phyloP scores from a whole-genome alignment of 2,888 invertebrate genomes.

The Standfussiana lucernea region DNA sequence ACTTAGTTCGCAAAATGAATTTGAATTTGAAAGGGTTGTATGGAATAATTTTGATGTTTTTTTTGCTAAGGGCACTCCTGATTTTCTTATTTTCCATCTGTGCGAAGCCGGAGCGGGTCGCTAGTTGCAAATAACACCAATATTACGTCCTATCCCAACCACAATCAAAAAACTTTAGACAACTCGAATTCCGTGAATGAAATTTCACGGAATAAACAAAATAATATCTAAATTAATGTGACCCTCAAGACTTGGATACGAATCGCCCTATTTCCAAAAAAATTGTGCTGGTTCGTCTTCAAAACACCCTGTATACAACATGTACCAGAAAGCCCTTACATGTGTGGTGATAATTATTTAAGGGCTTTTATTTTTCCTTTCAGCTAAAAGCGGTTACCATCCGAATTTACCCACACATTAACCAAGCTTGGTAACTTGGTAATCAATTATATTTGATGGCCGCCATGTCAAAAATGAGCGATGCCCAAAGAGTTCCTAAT shows the following conservation, averaged over 20 bases:
- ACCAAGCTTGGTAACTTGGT: slow-evolving; percentile 11
- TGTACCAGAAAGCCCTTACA: not conserved
- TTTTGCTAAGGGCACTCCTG: not conserved
- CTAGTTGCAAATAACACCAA: no score
- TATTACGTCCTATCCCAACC: not conserved
- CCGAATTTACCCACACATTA: slow-evolving; percentile 10
- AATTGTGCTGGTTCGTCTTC: not conserved
- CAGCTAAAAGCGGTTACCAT: not conserved
- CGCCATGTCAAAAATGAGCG: slow-evolving; percentile 56
- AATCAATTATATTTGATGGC: slow-evolving; percentile 52
- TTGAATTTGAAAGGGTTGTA: no score
- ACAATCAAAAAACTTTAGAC: not conserved
- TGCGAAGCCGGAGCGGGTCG: not conserved
- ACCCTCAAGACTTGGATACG: not conserved
- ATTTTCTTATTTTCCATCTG: not conserved
- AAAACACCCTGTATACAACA: not conserved
- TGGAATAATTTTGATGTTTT: no score
- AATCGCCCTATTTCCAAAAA: no score
- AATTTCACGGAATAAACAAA: no score
- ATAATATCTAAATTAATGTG: not conserved
- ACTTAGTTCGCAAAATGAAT: no score
- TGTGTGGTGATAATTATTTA: no score
- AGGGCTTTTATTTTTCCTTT: no score
- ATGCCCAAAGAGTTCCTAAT: slow-evolving; percentile 47
- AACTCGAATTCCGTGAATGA: not conserved